These are phyloP conservation scores for Neopipo cinnamomea DNA, from an alignment of 2,113 vertebrate genomes.

Conservation along the genomic window DNA sequence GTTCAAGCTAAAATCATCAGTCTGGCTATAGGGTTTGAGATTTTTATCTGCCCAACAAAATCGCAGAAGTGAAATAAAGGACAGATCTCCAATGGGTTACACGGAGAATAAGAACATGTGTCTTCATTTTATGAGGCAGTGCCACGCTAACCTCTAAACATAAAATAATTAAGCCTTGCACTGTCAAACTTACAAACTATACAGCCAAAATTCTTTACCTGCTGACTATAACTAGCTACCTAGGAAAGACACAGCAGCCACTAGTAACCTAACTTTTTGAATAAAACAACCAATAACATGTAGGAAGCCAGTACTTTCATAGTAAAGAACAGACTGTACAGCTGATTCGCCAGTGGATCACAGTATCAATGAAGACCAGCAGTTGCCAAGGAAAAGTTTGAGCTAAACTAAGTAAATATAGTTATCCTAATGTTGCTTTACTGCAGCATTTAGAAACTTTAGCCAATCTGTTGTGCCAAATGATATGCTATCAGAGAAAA, in stretches of 20 bases:
- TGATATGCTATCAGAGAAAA: background rate
- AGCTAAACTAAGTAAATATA: background rate
- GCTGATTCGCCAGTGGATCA: background rate
- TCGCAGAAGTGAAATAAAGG: background rate
- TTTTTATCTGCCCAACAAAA: background rate
- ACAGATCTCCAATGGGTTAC: background rate
- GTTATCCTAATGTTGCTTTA: background rate
- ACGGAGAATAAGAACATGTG: background rate
- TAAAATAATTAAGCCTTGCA: background rate
- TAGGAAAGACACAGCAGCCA: background rate
- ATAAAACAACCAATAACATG: background rate
- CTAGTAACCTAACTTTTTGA: background rate
- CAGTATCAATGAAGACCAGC: background rate
- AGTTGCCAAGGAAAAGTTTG: background rate
- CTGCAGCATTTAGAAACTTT: background rate
- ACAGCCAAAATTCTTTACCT: background rate
- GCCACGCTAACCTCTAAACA: background rate
- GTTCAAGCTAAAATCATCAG: background rate
- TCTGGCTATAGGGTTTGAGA: background rate
- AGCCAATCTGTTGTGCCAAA: background rate
- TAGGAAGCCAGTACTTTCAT: background rate
- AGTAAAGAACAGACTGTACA: background rate
- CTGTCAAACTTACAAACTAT: background rate
- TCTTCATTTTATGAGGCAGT: background rate
- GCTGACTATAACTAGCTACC: background rate